A percentile compares a stretch with the other conserved stretches of the same genome.
Evolutionary conservation across 2,797 vertebrate species (phyloP).

Genomic region (Enteromius thamalakanensis): DNA sequence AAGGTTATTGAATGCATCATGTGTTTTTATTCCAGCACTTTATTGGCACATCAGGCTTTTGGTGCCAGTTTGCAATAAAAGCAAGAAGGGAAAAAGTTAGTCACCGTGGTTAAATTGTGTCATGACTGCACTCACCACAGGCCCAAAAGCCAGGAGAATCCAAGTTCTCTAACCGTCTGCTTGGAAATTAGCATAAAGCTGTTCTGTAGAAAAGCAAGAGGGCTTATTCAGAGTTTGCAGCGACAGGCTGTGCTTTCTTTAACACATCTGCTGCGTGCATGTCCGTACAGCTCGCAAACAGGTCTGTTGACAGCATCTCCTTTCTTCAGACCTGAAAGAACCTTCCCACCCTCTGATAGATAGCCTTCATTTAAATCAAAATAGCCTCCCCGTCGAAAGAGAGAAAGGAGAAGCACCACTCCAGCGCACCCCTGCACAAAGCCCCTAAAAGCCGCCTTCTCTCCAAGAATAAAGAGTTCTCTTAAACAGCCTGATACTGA

Average conservation of each 20-base stretch:
- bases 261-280: slow-evolving; percentile 84
- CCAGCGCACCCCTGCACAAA: slow-evolving; percentile 60
- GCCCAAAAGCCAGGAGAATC: slow-evolving; percentile 26
- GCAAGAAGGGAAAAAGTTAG: slow-evolving; percentile 42
- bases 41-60: slow-evolving; percentile 1
- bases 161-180: slow-evolving; percentile 63
- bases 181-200: slow-evolving; percentile 76
- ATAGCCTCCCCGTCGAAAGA: slow-evolving; percentile 69
- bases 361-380: slow-evolving; percentile 83
- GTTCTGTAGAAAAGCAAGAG: slow-evolving; percentile 54
- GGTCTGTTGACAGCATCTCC: slow-evolving; percentile 75
- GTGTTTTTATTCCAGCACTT: background rate
- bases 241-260: slow-evolving; percentile 67
- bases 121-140: slow-evolving; percentile 53
- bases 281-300: slow-evolving; percentile 80
- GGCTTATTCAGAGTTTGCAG: slow-evolving; percentile 56
- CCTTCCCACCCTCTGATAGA: slow-evolving; percentile 79
- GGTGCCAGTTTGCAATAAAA: slow-evolving; percentile 42
- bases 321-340: slow-evolving; percentile 79
- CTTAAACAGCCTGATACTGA: slow-evolving; percentile 76
- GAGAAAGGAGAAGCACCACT: slow-evolving; percentile 71
- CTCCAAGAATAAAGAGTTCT: slow-evolving; percentile 59
- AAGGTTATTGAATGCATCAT: background rate
- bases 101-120: slow-evolving; percentile 56
- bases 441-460: slow-evolving; percentile 62